These are phyloP conservation scores for Narcine bancroftii DNA, from an alignment of 2,113 vertebrate genomes.

Conservation along the genomic window DNA sequence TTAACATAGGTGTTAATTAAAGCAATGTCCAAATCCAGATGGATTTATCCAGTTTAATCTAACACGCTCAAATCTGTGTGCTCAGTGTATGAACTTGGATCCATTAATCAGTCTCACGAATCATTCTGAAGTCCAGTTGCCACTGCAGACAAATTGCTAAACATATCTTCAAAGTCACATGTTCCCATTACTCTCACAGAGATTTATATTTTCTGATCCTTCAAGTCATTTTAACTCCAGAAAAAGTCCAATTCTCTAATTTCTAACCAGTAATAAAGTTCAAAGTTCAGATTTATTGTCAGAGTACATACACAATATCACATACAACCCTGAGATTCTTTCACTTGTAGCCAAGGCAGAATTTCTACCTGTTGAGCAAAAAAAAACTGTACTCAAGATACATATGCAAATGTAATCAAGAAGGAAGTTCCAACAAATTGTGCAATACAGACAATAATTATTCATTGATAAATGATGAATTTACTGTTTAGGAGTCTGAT, in stretches of 20 bases:
- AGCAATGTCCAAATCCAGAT: background rate
- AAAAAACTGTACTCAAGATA: too few relatives aligned
- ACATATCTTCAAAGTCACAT: background rate
- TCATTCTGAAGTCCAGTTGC: background rate
- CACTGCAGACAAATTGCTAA: background rate
- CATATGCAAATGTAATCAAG: too few relatives aligned
- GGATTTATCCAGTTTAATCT: background rate
- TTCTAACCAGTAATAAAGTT: background rate
- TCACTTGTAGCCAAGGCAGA: too few relatives aligned
- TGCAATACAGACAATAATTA: too few relatives aligned
- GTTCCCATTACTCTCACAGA: background rate
- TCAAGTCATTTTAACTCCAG: background rate
- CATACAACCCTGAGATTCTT: too few relatives aligned
- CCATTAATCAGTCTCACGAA: background rate
- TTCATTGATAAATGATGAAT: too few relatives aligned
- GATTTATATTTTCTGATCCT: background rate
- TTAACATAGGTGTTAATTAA: background rate
- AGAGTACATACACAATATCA: too few relatives aligned
- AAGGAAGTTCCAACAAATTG: too few relatives aligned
- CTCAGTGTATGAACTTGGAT: too few relatives aligned
- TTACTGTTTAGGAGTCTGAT: too few relatives aligned
- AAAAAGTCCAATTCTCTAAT: background rate
- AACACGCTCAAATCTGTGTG: background rate
- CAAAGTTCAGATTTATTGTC: too few relatives aligned
- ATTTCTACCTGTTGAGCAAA: too few relatives aligned